Evolutionary conservation across 2,113 vertebrate genomes (phyloP).

Genomic region (Trematomus loennbergii): DNA sequence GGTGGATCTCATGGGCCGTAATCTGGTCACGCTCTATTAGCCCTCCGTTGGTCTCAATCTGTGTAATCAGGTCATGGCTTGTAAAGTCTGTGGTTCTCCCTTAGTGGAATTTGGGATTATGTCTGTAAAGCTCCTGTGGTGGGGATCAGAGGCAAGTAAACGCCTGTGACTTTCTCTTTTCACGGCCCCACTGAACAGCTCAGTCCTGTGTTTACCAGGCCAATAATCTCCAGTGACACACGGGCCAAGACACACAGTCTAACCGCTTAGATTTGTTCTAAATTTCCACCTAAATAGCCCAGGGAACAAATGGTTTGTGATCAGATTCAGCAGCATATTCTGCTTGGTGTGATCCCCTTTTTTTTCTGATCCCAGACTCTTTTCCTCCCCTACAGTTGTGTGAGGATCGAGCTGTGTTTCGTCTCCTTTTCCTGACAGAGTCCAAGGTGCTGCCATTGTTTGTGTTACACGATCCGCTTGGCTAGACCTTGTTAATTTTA

Average conservation of each 20-base stretch:
- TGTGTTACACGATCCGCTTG: slow-evolving; percentile 33
- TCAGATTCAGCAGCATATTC: slow-evolving; percentile 18
- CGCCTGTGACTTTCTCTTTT: slow-evolving; percentile 65
- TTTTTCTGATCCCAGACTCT: background rate
- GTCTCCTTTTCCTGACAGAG: slow-evolving; percentile 27
- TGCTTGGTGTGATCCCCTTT: slow-evolving; percentile 34
- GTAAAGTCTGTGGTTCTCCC: slow-evolving; percentile 66
- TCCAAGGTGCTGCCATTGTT: slow-evolving; percentile 42
- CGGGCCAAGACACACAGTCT: slow-evolving; percentile 6
- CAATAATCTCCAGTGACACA: slow-evolving; percentile 42
- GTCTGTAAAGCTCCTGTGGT: slow-evolving; percentile 72
- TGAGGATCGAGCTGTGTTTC: slow-evolving; percentile 45
- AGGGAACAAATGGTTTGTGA: slow-evolving; percentile 2
- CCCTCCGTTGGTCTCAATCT: slow-evolving; percentile 69
- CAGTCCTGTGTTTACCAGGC: slow-evolving; percentile 52
- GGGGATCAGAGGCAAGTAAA: slow-evolving; percentile 67
- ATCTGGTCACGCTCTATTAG: slow-evolving; percentile 75
- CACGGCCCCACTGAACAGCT: slow-evolving; percentile 35
- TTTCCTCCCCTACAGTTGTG: slow-evolving; percentile 5
- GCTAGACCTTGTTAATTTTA: slow-evolving; percentile 16
- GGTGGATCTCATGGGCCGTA: slow-evolving; percentile 44
- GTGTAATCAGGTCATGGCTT: slow-evolving; percentile 73
- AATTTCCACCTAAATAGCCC: slow-evolving; percentile 14
- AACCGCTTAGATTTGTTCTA: background rate
- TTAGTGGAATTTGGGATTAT: slow-evolving; percentile 79